Conservation (phyloP, 2,888 invertebrate genomes). For the Volucella zonaria region DNA sequence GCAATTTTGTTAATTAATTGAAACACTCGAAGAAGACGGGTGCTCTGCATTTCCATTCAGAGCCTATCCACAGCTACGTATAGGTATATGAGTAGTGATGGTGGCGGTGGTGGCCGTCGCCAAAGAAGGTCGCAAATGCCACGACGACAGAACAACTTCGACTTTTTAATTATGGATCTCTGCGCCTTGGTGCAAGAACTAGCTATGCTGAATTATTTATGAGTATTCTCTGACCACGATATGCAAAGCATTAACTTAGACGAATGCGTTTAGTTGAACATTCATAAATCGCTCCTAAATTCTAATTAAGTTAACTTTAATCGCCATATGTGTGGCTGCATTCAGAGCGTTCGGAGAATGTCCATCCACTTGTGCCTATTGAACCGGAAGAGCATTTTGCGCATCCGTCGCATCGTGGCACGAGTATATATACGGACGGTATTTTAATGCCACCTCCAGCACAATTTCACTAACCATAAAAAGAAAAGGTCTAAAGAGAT, state of each 20-base stretch:
- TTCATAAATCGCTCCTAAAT: slow-evolving; percentile 64
- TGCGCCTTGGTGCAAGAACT: slow-evolving; percentile 18
- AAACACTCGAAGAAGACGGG: slow-evolving; percentile 64
- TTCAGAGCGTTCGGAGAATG: slow-evolving; percentile 28
- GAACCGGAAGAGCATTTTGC: slow-evolving; percentile 46
- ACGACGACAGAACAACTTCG: slow-evolving; percentile 58
- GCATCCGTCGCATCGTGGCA: slow-evolving; percentile 11
- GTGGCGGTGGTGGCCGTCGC: slow-evolving; percentile 52
- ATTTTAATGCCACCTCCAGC: slow-evolving; percentile 10
- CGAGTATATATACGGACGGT: slow-evolving; percentile 1
- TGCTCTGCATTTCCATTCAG: slow-evolving; percentile 65
- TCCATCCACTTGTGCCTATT: slow-evolving; percentile 55
- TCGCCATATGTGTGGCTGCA: not conserved
- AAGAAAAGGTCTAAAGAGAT: not conserved
- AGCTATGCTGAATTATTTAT: slow-evolving; percentile 70
- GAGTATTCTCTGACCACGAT: slow-evolving; percentile 49
- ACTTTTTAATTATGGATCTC: slow-evolving; percentile 64
- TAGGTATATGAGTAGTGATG: too few species aligned
- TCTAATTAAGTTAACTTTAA: slow-evolving; percentile 44
- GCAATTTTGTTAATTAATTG: slow-evolving; percentile 72
- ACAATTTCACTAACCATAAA: not conserved
- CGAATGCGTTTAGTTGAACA: slow-evolving; percentile 66
- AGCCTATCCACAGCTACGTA: slow-evolving; percentile 17
- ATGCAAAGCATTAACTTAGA: slow-evolving; percentile 60
- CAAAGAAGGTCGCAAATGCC: slow-evolving; percentile 40